Percentiles rank a stretch among this genome's conserved stretches.
Conservation (phyloP, 1,140 invertebrate species). For the Saxidomus purpurata region DNA sequence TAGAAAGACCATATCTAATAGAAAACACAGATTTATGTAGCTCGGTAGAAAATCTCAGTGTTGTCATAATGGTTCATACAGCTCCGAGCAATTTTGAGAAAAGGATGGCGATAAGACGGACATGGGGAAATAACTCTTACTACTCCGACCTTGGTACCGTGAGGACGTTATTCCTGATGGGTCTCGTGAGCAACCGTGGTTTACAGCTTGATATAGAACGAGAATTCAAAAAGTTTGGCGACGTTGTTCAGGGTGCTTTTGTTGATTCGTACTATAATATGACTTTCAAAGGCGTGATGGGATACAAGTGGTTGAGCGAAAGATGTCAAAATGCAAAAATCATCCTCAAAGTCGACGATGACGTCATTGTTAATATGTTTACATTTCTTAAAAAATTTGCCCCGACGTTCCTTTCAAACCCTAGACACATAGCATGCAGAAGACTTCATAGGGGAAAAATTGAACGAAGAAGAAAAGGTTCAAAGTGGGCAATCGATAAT, state of each 20-base stretch:
- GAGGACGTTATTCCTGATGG: conserved; percentile 90
- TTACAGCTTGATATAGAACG: conserved; percentile 36
- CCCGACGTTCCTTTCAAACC: neutral
- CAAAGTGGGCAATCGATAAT: conserved; percentile 52
- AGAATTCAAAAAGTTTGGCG: conserved; percentile 64
- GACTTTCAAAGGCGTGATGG: conserved; percentile 91
- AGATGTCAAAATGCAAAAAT: conserved; percentile 90
- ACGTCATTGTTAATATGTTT: conserved; percentile 93
- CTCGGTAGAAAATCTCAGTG: too few species aligned
- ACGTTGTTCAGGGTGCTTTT: conserved; percentile 78
- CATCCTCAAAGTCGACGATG: conserved; percentile 96
- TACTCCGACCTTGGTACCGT: conserved; percentile 54
- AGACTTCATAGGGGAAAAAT: conserved; percentile 15
- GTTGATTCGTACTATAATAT: conserved; percentile 77
- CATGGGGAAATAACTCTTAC: conserved; percentile 76
- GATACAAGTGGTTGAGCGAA: conserved; percentile 91
- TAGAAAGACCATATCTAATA: too few species aligned
- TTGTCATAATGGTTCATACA: too few species aligned
- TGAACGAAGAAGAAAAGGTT: neutral
- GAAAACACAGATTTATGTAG: too few species aligned
- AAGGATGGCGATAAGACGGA: conserved; percentile 70
- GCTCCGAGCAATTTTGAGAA: conserved; percentile 26
- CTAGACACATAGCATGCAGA: conserved; percentile 60
- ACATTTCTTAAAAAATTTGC: conserved; percentile 47
- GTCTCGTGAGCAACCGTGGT: conserved; percentile 87